Conservation (phyloP, 2,888 invertebrate genomes). For the Malthinus flaveolus region DNA sequence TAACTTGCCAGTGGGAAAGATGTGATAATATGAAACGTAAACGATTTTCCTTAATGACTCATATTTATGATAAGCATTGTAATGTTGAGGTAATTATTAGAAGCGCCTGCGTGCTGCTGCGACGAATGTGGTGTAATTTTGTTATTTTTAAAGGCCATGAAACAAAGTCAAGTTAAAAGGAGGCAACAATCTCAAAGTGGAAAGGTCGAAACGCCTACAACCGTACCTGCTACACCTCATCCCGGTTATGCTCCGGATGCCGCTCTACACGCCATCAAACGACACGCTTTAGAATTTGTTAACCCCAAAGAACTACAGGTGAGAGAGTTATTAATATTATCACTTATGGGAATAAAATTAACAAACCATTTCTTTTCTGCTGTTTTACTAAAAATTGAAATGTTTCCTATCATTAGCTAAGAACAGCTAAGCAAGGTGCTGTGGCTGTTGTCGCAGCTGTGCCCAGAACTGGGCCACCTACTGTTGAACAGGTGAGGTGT, state of each 20-base stretch:
- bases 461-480: constrained; percentile 60
- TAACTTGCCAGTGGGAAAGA: constrained; percentile 86
- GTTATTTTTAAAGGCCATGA: constrained; percentile 59
- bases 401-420: constrained; percentile 57
- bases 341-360: neutral
- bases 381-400: constrained; percentile 24
- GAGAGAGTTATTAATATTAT: constrained; percentile 36
- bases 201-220: constrained; percentile 59
- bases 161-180: constrained; percentile 67
- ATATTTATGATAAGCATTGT: constrained; percentile 94
- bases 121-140: neutral
- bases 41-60: constrained; percentile 95
- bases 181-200: constrained; percentile 61
- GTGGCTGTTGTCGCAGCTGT: constrained; percentile 57
- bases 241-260: constrained; percentile 95
- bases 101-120: too few relatives aligned
- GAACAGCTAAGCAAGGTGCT: constrained; percentile 59
- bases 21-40: constrained; percentile 89
- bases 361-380: constrained; percentile 8
- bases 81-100: constrained; percentile 68
- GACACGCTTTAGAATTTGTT: constrained; percentile 89
- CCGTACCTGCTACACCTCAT: constrained; percentile 61
- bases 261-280: constrained; percentile 93
- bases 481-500: constrained; percentile 63
- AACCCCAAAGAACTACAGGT: constrained; percentile 90